Evolutionary conservation across 2,888 invertebrate species (phyloP).

Genomic region (Plebejus argus): DNA sequence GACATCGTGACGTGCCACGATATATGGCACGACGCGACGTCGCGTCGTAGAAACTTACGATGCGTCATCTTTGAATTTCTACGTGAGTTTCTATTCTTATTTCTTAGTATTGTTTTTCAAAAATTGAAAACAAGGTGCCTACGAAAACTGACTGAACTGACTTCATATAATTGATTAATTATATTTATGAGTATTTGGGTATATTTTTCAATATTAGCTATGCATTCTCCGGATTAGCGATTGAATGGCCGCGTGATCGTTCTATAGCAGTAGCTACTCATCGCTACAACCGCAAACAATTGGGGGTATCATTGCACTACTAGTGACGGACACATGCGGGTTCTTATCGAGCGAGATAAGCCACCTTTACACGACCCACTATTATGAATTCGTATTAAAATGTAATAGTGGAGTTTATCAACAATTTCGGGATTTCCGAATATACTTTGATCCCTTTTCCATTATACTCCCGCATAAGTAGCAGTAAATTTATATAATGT

Average conservation of each 20-base stretch:
- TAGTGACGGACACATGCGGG: constrained; percentile 54
- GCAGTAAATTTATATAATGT: background rate
- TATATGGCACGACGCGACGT: no score
- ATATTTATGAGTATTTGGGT: no score
- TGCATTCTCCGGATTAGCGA: no score
- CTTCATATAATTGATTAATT: no score
- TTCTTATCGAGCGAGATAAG: constrained; percentile 58
- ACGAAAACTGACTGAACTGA: no score
- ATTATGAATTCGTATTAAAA: constrained; percentile 8
- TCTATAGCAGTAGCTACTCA: constrained; percentile 24
- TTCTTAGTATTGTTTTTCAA: no score
- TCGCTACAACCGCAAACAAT: constrained; percentile 57
- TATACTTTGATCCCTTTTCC: constrained; percentile 1
- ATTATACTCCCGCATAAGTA: background rate
- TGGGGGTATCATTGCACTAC: constrained; percentile 45
- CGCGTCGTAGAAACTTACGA: no score
- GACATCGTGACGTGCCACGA: no score
- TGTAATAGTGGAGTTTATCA: constrained; percentile 5
- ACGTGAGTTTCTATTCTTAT: no score
- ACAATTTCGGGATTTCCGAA: background rate
- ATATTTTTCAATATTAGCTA: no score
- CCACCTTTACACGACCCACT: constrained; percentile 44
- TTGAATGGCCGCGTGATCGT: background rate
- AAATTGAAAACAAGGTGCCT: no score
- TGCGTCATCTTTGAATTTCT: no score